Percentiles rank a stretch among this genome's conserved stretches.
Conservation (phyloP, 1,140 invertebrate genomes). For the Bemisia tabaci region DNA sequence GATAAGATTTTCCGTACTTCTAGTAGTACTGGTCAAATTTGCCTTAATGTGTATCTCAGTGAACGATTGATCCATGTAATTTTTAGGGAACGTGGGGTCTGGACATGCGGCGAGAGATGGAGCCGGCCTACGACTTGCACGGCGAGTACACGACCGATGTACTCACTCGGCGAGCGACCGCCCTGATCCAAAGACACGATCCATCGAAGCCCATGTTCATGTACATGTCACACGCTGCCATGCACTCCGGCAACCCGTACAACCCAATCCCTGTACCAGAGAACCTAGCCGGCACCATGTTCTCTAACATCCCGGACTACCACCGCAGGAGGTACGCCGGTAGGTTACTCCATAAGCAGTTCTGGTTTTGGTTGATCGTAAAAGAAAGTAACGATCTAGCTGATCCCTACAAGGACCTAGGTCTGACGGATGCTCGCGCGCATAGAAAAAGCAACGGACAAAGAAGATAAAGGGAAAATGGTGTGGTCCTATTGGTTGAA, state of each 20-base stretch:
- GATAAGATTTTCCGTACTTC: too few species aligned
- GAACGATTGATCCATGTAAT: not conserved
- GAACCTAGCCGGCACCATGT: conserved; percentile 53
- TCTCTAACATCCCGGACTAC: conserved; percentile 55
- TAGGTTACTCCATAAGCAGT: too few species aligned
- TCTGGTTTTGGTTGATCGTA: too few species aligned
- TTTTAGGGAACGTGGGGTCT: not conserved
- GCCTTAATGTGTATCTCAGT: not conserved
- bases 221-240: conserved; percentile 63
- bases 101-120: conserved; percentile 20
- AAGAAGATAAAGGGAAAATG: too few species aligned
- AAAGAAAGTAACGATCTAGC: too few species aligned
- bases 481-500: too few species aligned
- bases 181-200: conserved; percentile 38
- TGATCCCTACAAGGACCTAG: too few species aligned
- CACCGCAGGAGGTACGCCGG: conserved; percentile 64
- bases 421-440: too few species aligned
- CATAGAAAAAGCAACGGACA: too few species aligned
- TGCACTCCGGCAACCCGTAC: conserved; percentile 48
- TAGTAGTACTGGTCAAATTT: not conserved
- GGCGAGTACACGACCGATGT: conserved; percentile 41
- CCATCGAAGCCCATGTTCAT: conserved; percentile 51
- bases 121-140: conserved; percentile 23
- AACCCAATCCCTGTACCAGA: conserved; percentile 53
- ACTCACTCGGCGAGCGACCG: conserved; percentile 38